These are phyloP conservation scores for Chloromyia formosa DNA, from an alignment of 2,888 invertebrate species.

Conservation along the genomic window DNA sequence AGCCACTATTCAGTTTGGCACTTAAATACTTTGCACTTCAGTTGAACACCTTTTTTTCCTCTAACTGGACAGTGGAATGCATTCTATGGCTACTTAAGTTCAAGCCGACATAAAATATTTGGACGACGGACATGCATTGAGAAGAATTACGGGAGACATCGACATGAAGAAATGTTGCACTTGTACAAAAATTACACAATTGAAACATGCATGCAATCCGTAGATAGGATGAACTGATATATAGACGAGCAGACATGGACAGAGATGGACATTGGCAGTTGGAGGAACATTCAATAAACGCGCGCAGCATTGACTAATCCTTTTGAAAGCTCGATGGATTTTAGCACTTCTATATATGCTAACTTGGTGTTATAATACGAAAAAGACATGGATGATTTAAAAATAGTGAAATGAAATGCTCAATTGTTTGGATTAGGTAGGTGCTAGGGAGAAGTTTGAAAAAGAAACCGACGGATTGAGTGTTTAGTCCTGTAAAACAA, in stretches of 20 bases:
- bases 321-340: slow-evolving; percentile 11
- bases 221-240: background rate
- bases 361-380: slow-evolving; percentile 7
- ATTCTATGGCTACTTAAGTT: slow-evolving; percentile 13
- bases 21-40: slow-evolving; percentile 9
- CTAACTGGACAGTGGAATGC: slow-evolving; percentile 6
- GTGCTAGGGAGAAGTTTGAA: too few relatives aligned
- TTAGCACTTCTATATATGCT: slow-evolving; percentile 2
- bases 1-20: slow-evolving; percentile 2
- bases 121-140: background rate
- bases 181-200: slow-evolving; percentile 37
- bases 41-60: too few relatives aligned
- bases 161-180: slow-evolving; percentile 30
- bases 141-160: background rate
- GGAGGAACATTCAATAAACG: background rate
- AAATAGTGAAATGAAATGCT: too few relatives aligned
- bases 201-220: slow-evolving; percentile 33
- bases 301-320: slow-evolving; percentile 21
- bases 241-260: background rate
- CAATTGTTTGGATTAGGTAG: too few relatives aligned
- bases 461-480: too few relatives aligned
- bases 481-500: too few relatives aligned
- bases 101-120: background rate
- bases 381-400: slow-evolving; percentile 20
- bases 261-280: too few relatives aligned